phyloP scores from a whole-genome alignment of 35 echinoderm and acorn worm genomes.

The Heliocidaris erythrogramma region DNA sequence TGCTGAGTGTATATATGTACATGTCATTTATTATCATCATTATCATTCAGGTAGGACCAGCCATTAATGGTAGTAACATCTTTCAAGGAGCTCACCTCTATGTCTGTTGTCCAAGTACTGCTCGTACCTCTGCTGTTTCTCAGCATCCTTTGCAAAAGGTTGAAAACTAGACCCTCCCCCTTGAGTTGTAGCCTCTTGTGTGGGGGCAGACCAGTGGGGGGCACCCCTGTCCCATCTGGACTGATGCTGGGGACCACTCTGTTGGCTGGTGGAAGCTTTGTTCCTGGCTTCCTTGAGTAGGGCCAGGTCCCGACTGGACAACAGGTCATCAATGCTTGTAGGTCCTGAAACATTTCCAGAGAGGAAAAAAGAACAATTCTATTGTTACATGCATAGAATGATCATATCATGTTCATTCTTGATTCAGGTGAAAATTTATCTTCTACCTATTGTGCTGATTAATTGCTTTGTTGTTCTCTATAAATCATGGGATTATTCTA shows the following conservation, averaged over 20 bases:
- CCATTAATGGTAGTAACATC: too few relatives aligned
- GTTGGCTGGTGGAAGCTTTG: not conserved
- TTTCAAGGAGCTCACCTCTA: not conserved
- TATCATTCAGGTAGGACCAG: too few relatives aligned
- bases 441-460: too few relatives aligned
- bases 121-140: conserved; percentile 79
- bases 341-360: not conserved
- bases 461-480: too few relatives aligned
- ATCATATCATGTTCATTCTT: too few relatives aligned
- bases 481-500: too few relatives aligned
- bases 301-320: conserved; percentile 57
- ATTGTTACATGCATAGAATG: too few relatives aligned
- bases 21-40: too few relatives aligned
- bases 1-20: too few relatives aligned
- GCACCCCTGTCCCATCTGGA: conserved; percentile 25
- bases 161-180: conserved; percentile 49
- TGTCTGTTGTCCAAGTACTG: conserved; percentile 48
- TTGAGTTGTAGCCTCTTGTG: not conserved
- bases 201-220: not conserved
- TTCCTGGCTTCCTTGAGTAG: conserved; percentile 41
- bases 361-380: not conserved
- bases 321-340: conserved; percentile 52
- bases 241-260: not conserved
- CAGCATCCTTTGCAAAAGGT: conserved; percentile 68
- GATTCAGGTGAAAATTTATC: too few relatives aligned